Base-by-base conservation (phyloP, 2,113 vertebrate genomes). In the Cinclus mexicanus region DNA sequence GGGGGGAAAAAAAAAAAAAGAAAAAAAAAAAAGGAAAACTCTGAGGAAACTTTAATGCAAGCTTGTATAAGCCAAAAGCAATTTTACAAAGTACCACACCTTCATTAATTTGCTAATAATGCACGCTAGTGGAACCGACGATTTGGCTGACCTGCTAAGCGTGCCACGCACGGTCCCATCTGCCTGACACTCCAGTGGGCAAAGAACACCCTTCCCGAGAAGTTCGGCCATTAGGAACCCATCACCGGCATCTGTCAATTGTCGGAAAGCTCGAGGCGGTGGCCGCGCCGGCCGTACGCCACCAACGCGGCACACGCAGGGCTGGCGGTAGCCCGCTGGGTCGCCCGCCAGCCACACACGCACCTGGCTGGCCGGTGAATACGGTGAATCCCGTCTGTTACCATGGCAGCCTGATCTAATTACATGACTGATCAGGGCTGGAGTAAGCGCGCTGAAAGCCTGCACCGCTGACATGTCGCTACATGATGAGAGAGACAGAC, bases 381-480 rank as follows among this genome's bases (percentile, higher is more conserved):
- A 94, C 84, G 35, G 94, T 94, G 95, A 97, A 97, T 94, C 97
- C 97, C 96, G 97, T 98, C 98, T 98, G 98, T 98, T 98, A 97
- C 98, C 98, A 98, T 98, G 98, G 98, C 97, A 98, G 98, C 98
- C 96, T 95, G 97, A 98, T 98, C 98, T 98, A 98, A 98, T 98
- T 98, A 98, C 98, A 98, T 90, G 97, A 98, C 96, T 97, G 98
- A 98, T 98, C 97, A 91, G 96, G 97, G 97, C 93, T 96, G 87
- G 97, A 97, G 97, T 97, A 97, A 97, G 97, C 93, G 91, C 87
- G 89, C 79, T 53, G 97, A 97, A 97, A 98, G 93, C 95, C 96
- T 95, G 97, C 96, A 95, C 97, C 83, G 77, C 94, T 95, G 97
- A 98, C 98, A 98, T 94, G 93, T 94, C 96, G 92, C 94, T 97